Conservation (phyloP, 2,113 vertebrate genomes). For the Tragulus kanchil region DNA sequence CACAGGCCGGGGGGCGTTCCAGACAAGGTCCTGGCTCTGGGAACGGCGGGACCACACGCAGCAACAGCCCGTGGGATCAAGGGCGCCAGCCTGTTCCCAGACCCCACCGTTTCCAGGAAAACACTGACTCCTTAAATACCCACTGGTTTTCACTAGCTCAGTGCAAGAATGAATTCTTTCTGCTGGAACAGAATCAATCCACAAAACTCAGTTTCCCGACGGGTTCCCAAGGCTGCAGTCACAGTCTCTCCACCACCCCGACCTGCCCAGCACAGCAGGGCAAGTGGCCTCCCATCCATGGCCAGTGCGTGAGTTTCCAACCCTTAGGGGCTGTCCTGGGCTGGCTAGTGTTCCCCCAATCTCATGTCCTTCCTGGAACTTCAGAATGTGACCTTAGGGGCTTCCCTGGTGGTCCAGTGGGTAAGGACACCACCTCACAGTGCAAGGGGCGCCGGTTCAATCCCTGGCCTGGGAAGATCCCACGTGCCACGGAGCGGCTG, state of each 20-base stretch:
- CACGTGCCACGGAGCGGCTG: not conserved
- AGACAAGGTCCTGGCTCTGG: not conserved
- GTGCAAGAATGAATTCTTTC: not conserved
- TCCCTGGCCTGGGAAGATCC: not conserved
- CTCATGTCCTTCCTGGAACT: not conserved
- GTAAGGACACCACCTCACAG: not conserved
- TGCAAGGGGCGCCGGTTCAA: not conserved
- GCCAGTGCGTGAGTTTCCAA: not conserved
- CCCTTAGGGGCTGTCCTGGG: not conserved
- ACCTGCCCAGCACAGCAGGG: not conserved
- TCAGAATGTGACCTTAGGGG: not conserved
- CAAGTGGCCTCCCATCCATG: not conserved
- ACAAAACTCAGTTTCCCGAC: not conserved
- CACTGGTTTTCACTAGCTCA: not conserved
- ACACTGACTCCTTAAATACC: not conserved
- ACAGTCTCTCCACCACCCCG: no score
- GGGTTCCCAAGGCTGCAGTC: not conserved
- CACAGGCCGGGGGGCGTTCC: not conserved
- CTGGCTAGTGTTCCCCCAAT: not conserved
- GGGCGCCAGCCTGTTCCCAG: not conserved
- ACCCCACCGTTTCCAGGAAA: not conserved
- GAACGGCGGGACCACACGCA: accelerated
- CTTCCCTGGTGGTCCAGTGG: not conserved
- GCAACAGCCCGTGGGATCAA: not conserved
- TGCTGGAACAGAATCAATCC: not conserved